phyloP scores from a whole-genome alignment of 2,888 invertebrate species.

The Scaptomyza tumidula region DNA sequence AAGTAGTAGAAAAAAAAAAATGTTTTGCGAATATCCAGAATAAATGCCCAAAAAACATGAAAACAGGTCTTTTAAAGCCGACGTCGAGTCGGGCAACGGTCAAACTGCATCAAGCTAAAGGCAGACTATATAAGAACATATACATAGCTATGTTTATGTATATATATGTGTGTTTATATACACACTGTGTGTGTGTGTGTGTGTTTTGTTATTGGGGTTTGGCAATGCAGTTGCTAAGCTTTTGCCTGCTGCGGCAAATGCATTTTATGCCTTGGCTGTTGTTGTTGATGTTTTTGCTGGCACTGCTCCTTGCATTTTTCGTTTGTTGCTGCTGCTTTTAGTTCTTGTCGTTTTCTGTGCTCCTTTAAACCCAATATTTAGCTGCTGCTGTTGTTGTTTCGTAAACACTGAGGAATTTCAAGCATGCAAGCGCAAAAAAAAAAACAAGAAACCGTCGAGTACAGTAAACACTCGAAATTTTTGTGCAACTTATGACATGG shows the following conservation, averaged over 20 bases:
- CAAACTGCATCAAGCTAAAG: slow-evolving; percentile 70
- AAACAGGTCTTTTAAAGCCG: slow-evolving; percentile 73
- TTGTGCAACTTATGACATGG: slow-evolving; percentile 35
- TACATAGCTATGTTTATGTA: slow-evolving; percentile 17
- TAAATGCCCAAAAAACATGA: slow-evolving; percentile 77
- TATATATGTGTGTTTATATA: slow-evolving; percentile 3
- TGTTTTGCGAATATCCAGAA: slow-evolving; percentile 67
- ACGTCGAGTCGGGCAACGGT: slow-evolving; percentile 66
- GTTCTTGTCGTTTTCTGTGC: slow-evolving; percentile 43
- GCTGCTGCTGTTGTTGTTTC: slow-evolving; percentile 24
- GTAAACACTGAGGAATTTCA: slow-evolving; percentile 57
- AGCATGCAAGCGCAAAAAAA: slow-evolving; percentile 48
- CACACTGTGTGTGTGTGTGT: slow-evolving; percentile 29
- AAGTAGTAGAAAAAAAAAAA: slow-evolving; percentile 40
- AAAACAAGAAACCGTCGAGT: slow-evolving; percentile 37
- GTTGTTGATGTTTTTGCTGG: slow-evolving; percentile 25
- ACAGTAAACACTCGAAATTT: slow-evolving; percentile 59
- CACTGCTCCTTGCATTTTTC: slow-evolving; percentile 59
- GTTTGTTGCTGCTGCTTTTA: slow-evolving; percentile 25
- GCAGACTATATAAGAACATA: slow-evolving; percentile 45
- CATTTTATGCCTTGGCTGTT: slow-evolving; percentile 58
- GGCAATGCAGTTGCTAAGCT: slow-evolving; percentile 74
- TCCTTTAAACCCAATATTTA: slow-evolving; percentile 46
- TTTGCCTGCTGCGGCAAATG: slow-evolving; percentile 65
- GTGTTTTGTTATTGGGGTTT: slow-evolving; percentile 61